Evolutionary conservation across 2,113 vertebrate species (phyloP).

Genomic region (Leptodactylus fuscus): DNA sequence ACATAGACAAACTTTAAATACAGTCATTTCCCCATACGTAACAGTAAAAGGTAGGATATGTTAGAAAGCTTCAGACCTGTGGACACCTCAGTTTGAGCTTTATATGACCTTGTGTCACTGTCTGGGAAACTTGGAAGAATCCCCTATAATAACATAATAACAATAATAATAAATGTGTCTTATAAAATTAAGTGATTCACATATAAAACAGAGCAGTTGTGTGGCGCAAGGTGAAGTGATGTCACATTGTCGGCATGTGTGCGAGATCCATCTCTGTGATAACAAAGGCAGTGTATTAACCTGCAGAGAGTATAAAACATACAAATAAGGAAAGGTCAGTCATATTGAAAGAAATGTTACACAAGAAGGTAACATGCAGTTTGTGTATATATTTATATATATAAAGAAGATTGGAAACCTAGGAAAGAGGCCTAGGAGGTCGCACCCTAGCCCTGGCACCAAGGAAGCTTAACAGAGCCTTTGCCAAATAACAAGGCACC

Average conservation of each 20-base stretch:
- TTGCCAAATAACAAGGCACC: no score
- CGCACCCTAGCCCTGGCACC: no score
- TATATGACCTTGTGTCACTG: conserved; percentile 53
- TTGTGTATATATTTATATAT: neutral
- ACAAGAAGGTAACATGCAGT: neutral
- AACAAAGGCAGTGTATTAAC: neutral
- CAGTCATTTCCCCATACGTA: conserved; percentile 47
- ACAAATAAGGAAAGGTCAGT: neutral
- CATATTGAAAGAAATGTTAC: neutral
- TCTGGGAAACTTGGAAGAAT: neutral
- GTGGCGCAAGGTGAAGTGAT: conserved; percentile 32
- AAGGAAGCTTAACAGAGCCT: no score
- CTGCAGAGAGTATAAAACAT: neutral
- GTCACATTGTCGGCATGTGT: neutral
- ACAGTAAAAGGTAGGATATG: conserved; percentile 36
- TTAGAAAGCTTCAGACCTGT: neutral
- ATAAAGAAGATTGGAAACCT: no score
- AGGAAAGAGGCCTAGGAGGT: neutral
- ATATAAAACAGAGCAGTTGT: conserved; percentile 51
- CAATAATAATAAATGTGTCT: conserved; percentile 27
- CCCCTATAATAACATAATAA: conserved; percentile 44
- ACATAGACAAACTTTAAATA: conserved; percentile 19
- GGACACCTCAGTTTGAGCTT: conserved; percentile 6
- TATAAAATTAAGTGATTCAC: conserved; percentile 54
- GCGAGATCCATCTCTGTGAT: conserved; percentile 20